Base-by-base conservation (phyloP, 2,113 vertebrate genomes). In the Lepidothrix coronata region DNA sequence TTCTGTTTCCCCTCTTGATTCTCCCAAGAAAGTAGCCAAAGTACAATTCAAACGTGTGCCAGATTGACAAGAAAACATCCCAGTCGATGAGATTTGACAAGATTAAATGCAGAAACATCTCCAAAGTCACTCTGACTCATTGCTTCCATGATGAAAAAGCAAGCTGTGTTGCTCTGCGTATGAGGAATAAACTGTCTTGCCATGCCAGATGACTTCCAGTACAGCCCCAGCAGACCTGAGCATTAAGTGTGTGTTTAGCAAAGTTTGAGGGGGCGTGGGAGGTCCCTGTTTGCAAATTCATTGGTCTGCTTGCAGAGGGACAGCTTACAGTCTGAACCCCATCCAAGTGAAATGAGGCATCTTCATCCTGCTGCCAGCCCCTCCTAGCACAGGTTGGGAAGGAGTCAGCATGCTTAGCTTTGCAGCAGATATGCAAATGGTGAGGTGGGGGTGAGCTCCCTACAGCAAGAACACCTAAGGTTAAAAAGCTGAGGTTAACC, bases 71-170 rank as follows among this genome's bases (percentile, higher is more conserved):
- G 49, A 83, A 76, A 49, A 67, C 49, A 52, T 68, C 39, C 15
- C 35, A 61, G 75, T 86, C 55, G 43, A 33, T 79, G 57, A 71
- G 30, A 66, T 71, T 75, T 87, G 35, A 78, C 27, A 33, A 55
- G 35, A 58, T 65, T 87, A 71, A 91, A 75, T 28, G 14, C 70
- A 82, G 46, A 84, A 89, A 75, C 90, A 85, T 94, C 27, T 95
- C 92, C 81, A 93, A 87, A 91, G 55, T 91, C 16, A 9, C n/a
- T n/a, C 81, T 89, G 91, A 93, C 73, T 94, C 88, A 93, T 48
- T 84, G 43, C 43, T 96, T 71, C 93, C 65, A 24, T 63, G 39
- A 35, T 86, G 43, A 81, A 84, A 48, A 87, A 52, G 23, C 51
- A 89, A 77, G 39, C 55, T 85, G 48, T 54, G 54, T 58, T 62